A percentile compares a stretch with the other conserved stretches of the same genome.
Conservation (phyloP, 2,113 vertebrate genomes). For the Petrocephalus microphthalmus region DNA sequence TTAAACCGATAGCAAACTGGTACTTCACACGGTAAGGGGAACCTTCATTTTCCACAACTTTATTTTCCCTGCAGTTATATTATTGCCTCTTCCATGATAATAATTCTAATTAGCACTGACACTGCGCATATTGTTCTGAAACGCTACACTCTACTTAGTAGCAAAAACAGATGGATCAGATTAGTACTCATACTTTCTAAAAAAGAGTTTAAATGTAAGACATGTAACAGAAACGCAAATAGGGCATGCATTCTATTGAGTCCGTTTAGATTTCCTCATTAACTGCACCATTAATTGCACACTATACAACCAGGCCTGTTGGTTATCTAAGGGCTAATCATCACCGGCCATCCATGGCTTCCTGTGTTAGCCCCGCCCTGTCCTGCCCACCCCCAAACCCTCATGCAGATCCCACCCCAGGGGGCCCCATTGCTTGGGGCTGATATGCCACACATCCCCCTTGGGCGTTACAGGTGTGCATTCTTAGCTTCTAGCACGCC, state of each 20-base stretch:
- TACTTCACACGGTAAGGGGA: neutral
- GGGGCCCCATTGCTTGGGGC: constrained; percentile 92
- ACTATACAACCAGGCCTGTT: neutral
- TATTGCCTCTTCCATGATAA: neutral
- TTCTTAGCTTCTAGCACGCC: neutral
- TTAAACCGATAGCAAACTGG: constrained; percentile 16
- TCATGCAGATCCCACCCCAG: constrained; percentile 89
- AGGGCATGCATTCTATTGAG: neutral
- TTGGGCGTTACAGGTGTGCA: constrained; percentile 86
- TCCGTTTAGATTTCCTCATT: constrained; percentile 9
- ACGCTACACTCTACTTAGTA: neutral
- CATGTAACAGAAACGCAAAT: neutral
- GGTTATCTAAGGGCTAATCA: neutral
- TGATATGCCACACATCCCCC: constrained; percentile 79
- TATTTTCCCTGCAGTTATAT: neutral
- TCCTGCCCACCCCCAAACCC: constrained; percentile 43
- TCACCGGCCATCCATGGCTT: neutral
- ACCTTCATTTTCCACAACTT: neutral
- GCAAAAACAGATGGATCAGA: neutral
- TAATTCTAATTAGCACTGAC: neutral
- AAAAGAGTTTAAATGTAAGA: constrained; percentile 40
- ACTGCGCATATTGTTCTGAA: neutral
- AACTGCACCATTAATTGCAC: neutral
- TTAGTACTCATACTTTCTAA: constrained; percentile 17
- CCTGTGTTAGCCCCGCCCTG: neutral